Percentiles rank a stretch among this genome's conserved stretches.
Evolutionary conservation across 2,797 vertebrate genomes (phyloP).

Genomic region (Sternotherus odoratus): DNA sequence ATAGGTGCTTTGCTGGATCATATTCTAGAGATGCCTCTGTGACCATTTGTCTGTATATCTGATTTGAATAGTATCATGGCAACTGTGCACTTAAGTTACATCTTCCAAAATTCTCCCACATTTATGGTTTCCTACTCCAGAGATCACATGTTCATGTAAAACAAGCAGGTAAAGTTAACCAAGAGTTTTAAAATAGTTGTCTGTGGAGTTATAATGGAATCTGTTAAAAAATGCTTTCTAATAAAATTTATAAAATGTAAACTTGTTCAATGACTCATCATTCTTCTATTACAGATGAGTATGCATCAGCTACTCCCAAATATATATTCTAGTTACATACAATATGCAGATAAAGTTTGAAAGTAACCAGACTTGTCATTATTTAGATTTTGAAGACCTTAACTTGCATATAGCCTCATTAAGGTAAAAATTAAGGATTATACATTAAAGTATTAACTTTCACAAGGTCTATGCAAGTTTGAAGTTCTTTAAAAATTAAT

Average conservation of each 20-base stretch:
- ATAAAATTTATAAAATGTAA: background rate
- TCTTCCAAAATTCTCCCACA: background rate
- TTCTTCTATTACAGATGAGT: background rate
- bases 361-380: background rate
- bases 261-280: background rate
- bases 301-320: background rate
- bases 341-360: background rate
- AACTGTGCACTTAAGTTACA: background rate
- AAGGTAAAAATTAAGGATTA: background rate
- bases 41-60: background rate
- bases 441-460: slow-evolving; percentile 1
- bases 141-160: background rate
- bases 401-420: background rate
- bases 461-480: background rate
- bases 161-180: too few species aligned
- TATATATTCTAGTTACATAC: background rate
- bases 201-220: background rate
- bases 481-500: slow-evolving; percentile 57
- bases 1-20: background rate
- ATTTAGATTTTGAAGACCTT: background rate
- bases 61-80: background rate
- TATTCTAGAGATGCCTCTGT: background rate
- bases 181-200: too few species aligned
- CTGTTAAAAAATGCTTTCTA: background rate
- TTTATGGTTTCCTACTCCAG: background rate